Conservation (phyloP, 2,888 invertebrate species). For the Phortica okadai region DNA sequence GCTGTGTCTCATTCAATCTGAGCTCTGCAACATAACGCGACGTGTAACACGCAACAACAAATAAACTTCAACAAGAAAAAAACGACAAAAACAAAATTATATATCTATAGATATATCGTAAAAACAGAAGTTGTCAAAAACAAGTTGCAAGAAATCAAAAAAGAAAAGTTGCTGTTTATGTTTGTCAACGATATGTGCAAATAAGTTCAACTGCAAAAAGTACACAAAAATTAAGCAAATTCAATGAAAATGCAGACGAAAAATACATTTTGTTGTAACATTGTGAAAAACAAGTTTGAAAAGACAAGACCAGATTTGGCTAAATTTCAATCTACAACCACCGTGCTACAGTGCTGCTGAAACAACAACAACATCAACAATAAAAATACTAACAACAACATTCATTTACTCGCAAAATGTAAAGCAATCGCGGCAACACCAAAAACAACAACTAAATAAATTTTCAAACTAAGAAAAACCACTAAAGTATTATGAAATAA, state of each 20-base stretch:
- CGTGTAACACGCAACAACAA: neutral
- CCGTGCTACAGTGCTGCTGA: neutral
- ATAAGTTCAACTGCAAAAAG: constrained; percentile 17
- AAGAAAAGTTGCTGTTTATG: neutral
- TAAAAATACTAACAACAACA: neutral
- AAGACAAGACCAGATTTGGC: neutral
- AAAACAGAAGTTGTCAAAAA: neutral
- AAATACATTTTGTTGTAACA: constrained; percentile 20
- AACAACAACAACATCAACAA: neutral
- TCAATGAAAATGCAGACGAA: constrained; percentile 43
- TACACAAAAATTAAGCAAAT: constrained; percentile 48
- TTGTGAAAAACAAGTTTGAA: constrained; percentile 47
- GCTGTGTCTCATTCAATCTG: constrained; percentile 5
- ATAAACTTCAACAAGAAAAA: neutral
- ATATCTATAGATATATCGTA: neutral
- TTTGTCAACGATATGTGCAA: neutral
- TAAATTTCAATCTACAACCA: neutral
- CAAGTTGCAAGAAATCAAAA: neutral
- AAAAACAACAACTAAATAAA: constrained; percentile 4
- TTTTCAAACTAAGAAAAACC: constrained; percentile 16
- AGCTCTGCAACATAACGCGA: constrained; percentile 25
- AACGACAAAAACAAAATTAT: neutral
- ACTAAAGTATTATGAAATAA: constrained; percentile 29
- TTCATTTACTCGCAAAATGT: neutral
- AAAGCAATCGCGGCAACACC: constrained; percentile 1